Percentiles rank a stretch among this genome's conserved stretches.
phyloP scores from a whole-genome alignment of 1,140 invertebrate species.

The Bombus confusus region DNA sequence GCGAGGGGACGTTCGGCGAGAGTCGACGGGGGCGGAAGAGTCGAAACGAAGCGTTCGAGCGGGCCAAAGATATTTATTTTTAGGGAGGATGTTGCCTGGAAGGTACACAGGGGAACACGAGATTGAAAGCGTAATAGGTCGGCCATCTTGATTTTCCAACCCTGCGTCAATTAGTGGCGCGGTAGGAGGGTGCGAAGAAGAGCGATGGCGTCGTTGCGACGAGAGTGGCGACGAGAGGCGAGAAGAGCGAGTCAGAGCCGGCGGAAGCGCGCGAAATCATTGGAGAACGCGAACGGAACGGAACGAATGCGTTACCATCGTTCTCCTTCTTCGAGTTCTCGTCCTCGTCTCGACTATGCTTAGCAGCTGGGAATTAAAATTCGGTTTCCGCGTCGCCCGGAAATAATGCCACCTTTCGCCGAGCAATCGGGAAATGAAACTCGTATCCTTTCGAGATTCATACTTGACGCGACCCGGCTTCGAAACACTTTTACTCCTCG shows the following conservation, averaged over 20 bases:
- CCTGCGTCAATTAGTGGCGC: constrained; percentile 78
- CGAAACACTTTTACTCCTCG: constrained; percentile 54
- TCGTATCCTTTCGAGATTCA: constrained; percentile 60
- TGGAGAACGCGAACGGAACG: constrained; percentile 38
- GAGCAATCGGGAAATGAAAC: constrained; percentile 66
- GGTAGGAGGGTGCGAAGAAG: constrained; percentile 76
- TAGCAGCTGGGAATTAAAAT: constrained; percentile 56
- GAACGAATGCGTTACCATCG: constrained; percentile 40
- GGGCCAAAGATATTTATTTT: constrained; percentile 66
- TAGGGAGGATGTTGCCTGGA: constrained; percentile 56
- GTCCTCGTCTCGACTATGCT: neutral
- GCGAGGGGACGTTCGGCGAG: too few species aligned
- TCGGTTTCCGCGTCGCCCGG: constrained; percentile 64
- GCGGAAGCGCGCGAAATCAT: constrained; percentile 42
- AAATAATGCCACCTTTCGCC: constrained; percentile 62
- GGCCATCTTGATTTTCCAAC: constrained; percentile 80
- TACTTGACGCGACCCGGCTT: constrained; percentile 47
- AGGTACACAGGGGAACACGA: constrained; percentile 61
- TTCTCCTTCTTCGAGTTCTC: neutral
- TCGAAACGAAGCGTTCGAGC: constrained; percentile 32
- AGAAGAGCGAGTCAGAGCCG: neutral
- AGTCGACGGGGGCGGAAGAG: neutral
- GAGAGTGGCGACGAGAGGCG: constrained; percentile 31
- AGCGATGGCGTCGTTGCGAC: constrained; percentile 75
- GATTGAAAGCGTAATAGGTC: constrained; percentile 81